phyloP scores from a whole-genome alignment of 2,797 vertebrate species.

The Amblyopsis hoosieri region DNA sequence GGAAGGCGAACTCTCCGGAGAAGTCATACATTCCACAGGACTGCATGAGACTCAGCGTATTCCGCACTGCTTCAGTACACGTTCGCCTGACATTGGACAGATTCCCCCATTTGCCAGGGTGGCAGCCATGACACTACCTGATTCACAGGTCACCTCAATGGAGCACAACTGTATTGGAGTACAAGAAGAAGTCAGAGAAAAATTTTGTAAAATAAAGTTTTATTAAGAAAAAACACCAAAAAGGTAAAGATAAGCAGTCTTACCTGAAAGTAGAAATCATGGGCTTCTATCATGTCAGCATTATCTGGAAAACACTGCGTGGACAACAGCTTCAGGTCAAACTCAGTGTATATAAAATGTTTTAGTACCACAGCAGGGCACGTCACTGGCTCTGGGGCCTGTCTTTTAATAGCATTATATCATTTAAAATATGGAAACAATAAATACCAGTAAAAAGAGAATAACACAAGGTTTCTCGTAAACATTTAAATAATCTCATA shows the following conservation, averaged over 20 bases:
- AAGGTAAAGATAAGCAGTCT: conserved; percentile 12
- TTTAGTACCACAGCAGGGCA: too few relatives aligned
- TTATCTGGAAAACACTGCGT: conserved; percentile 85
- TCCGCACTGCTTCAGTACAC: conserved; percentile 84
- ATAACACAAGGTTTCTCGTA: too few relatives aligned
- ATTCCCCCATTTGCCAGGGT: conserved; percentile 90
- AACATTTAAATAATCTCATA: too few relatives aligned
- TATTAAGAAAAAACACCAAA: not conserved
- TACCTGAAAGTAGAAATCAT: conserved; percentile 93
- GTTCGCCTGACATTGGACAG: conserved; percentile 89
- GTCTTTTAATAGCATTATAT: not conserved
- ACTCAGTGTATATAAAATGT: conserved; percentile 4
- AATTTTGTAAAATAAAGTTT: not conserved
- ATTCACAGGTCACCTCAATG: conserved; percentile 88
- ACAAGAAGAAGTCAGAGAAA: not conserved
- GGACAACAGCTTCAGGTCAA: conserved; percentile 14
- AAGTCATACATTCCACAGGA: conserved; percentile 94
- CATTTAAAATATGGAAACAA: not conserved
- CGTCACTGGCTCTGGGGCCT: not conserved
- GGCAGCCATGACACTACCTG: conserved; percentile 89
- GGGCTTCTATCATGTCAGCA: conserved; percentile 85
- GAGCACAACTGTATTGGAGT: conserved; percentile 81
- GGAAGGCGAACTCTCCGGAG: conserved; percentile 90
- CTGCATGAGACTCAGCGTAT: conserved; percentile 92
- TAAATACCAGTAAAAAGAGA: too few relatives aligned